Base-by-base conservation (phyloP, 2,888 invertebrate species). In the Drosophila vallismaia region DNA sequence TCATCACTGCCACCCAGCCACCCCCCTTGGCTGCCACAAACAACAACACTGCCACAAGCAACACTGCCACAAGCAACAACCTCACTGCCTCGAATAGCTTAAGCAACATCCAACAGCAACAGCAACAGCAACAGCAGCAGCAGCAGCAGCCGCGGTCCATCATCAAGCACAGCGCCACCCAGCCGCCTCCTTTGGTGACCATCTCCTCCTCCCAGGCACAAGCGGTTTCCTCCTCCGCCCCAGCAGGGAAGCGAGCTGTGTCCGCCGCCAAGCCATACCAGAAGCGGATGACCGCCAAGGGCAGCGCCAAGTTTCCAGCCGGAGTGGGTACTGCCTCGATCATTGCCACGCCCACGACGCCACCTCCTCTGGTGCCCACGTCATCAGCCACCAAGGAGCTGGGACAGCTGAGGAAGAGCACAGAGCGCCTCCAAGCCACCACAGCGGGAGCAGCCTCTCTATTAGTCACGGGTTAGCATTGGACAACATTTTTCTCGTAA, bases 271-370 rank as follows among this genome's bases (percentile, higher is more conserved):
- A 89, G 59, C 90, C 90, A 12, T 90, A 90, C 72, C 90, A 90
- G 46, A 89, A 90, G 76, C 86, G 89, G 9, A 29, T 76, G 19
- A 24, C 63, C 1, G 31, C 63, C 19, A 63, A 63, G 64, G 42
- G 33, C 14, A 28, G 54, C 77, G 14, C 75, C 74, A 56, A 24
- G 62, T 1, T 38, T 51, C 24, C 51, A 49, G 5, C 55, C 9
- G 52, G 51, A 51, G 38, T 69, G 58, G 28, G 69, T 19, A 9
- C 68, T 44, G n/a, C 74, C 4, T 10, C 64, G 14, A 36, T 89
- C 26, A 89, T 90, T 52, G 90, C 90, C 38, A 83, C 90, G 45
- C 89, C 90, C 9, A 90, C 90, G 9, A 89, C 90, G 40, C 90
- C 90, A 4, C 90, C 90, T 3, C 90, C 90, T 0, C 58, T 90